These are phyloP conservation scores for Nymphalis urticae DNA, from an alignment of 2,888 invertebrate species.

Conservation along the genomic window DNA sequence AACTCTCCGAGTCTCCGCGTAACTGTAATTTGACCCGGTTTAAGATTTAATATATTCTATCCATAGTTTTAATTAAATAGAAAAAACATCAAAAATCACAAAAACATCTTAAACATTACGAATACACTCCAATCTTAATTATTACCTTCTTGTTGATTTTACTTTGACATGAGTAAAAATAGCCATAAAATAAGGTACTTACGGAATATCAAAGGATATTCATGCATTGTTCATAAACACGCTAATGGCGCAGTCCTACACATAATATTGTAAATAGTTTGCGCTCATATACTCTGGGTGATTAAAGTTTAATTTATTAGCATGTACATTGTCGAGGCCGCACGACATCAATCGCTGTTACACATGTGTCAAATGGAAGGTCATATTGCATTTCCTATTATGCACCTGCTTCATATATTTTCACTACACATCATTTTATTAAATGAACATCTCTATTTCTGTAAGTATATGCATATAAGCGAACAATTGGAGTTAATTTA, in stretches of 20 bases:
- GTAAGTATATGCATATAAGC: not conserved
- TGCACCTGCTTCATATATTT: constrained; percentile 22
- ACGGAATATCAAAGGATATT: constrained; percentile 15
- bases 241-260: constrained; percentile 23
- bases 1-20: not conserved
- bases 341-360: constrained; percentile 30
- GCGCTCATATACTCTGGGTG: constrained; percentile 22
- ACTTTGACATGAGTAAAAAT: not conserved
- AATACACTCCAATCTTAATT: too few relatives aligned
- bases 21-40: not conserved
- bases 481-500: too few relatives aligned
- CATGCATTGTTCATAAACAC: constrained; percentile 33
- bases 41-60: not conserved
- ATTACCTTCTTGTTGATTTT: not conserved
- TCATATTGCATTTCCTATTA: constrained; percentile 30
- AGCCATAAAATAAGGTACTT: constrained; percentile 9
- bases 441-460: not conserved
- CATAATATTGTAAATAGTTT: constrained; percentile 26
- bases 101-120: too few relatives aligned
- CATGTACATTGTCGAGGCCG: constrained; percentile 33
- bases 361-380: constrained; percentile 25
- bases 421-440: not conserved
- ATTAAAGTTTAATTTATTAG: constrained; percentile 32
- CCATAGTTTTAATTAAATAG: too few relatives aligned
- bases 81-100: too few relatives aligned